Conservation (phyloP, 2,888 invertebrate genomes). For the Pherbina coryleti region DNA sequence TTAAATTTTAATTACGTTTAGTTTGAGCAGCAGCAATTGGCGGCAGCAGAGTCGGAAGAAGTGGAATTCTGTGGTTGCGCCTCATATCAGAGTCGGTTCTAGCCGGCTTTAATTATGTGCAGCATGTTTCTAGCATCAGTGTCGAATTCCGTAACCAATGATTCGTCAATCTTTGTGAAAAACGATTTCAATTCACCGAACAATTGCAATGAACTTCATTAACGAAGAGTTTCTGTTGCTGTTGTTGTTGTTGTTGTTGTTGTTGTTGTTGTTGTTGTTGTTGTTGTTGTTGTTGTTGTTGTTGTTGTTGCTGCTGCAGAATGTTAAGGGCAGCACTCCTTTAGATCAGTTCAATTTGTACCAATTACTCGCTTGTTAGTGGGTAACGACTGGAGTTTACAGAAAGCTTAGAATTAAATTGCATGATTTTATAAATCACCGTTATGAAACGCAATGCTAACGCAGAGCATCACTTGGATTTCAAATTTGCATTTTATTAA, state of each 20-base stretch:
- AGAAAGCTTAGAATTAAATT: too few species aligned
- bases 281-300: not conserved
- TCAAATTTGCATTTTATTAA: too few species aligned
- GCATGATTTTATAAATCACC: too few species aligned
- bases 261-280: not conserved
- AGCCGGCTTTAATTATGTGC: not conserved
- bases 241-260: not conserved
- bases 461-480: too few species aligned
- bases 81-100: not conserved
- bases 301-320: not conserved
- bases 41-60: not conserved
- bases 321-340: not conserved
- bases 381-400: too few species aligned
- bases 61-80: not conserved
- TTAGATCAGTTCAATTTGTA: not conserved
- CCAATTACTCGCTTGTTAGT: not conserved
- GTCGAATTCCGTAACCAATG: not conserved
- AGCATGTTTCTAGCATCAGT: too few species aligned
- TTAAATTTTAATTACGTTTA: conserved; percentile 35
- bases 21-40: not conserved
- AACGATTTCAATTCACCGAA: conserved; percentile 2
- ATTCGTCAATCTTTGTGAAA: conserved; percentile 8
- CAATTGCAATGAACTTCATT: conserved; percentile 26
- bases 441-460: too few species aligned
- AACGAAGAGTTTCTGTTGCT: not conserved